Base-by-base conservation (phyloP, 2,888 invertebrate genomes). In the Cistogaster globosa region DNA sequence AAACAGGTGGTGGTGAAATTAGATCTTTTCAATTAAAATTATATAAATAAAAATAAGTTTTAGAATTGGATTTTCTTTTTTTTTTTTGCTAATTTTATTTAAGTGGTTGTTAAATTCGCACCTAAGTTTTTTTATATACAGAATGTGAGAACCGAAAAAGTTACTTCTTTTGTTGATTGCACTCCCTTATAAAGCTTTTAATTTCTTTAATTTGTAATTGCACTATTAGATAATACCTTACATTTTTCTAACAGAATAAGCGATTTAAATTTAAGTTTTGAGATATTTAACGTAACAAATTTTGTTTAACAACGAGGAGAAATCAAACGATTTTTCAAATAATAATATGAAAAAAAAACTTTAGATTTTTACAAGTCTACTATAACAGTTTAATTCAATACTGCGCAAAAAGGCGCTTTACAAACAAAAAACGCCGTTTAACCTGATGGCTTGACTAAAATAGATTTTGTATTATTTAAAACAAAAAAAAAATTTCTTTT, bases 141-240 rank as follows among this genome's bases (percentile, higher is more conserved):
- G 77, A 57, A 76, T 63, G 83, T 88, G 87, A 88, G 88, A 88
- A 88, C 87, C 86, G 86, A 88, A 87, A 86, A 83, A 87, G 84
- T 58, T 87, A 81, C 58, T 36, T 60, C 62, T 55, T 77, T 57
- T 45, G 58, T 57, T 58, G 36, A 55, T 53, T 77, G 82, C 82
- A 83, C 82, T 9, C 65, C 53, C 58, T 48, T 72, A 53, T 57
- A 71, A 79, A 79, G 74, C 71, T 78, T 68, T 68, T 68, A 26
- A 63, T 60, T 58, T 11, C n/a, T 58, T 72, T 65, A 20, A 62
- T 57, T 77, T 11, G 57, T 75, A 48, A 67, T 63, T 83, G 83
- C 86, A 83, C 83, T 36, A 11, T 58, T 71, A 32, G 42, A 22
- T 12, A 45, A 76, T 36, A 67, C 22, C 26, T 62, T 42, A 22